A percentile compares a stretch with the other conserved stretches of the same genome.
phyloP scores from a whole-genome alignment of 1,140 invertebrate species.

The fruit fly (Drosophila melanogaster) region DNA sequence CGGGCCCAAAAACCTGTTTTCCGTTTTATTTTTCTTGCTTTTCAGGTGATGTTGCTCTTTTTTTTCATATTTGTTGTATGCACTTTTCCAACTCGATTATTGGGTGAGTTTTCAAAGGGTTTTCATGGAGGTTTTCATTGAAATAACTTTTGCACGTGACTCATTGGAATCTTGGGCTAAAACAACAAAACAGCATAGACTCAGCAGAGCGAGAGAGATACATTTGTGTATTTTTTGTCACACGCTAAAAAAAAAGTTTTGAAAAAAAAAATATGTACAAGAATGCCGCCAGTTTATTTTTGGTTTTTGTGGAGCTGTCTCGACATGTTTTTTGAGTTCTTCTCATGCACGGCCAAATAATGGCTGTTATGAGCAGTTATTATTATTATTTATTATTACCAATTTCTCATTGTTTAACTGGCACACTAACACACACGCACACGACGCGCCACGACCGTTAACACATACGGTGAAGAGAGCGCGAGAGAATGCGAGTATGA shows the following conservation, averaged over 20 bases:
- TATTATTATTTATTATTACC: conserved; percentile 26
- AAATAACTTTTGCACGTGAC: conserved; percentile 40
- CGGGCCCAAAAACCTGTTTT: conserved; percentile 64
- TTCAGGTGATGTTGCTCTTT: conserved; percentile 17
- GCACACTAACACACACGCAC: conserved; percentile 36
- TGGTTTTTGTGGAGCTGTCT: conserved; percentile 15
- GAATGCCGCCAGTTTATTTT: conserved; percentile 44
- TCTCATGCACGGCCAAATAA: not conserved
- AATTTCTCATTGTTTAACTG: conserved; percentile 39
- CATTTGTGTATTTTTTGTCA: conserved; percentile 32
- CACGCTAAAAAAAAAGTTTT: conserved; percentile 36
- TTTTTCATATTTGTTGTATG: conserved; percentile 24
- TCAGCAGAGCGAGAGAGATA: conserved; percentile 6
- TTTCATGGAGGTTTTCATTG: conserved; percentile 19
- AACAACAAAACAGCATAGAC: conserved; percentile 23
- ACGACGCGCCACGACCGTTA: conserved; percentile 40
- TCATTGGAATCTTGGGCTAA: conserved; percentile 16
- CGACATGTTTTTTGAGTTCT: conserved; percentile 25
- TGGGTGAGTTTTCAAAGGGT: conserved; percentile 11
- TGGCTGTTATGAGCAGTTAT: not conserved
- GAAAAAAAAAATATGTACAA: conserved; percentile 27
- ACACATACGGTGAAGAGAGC: conserved; percentile 25
- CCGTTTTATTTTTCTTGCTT: conserved; percentile 37
- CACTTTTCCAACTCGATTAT: conserved; percentile 33
- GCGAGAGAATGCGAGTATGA: conserved; percentile 5